Conservation (phyloP, 2,888 invertebrate genomes). For the Cenopis cana region DNA sequence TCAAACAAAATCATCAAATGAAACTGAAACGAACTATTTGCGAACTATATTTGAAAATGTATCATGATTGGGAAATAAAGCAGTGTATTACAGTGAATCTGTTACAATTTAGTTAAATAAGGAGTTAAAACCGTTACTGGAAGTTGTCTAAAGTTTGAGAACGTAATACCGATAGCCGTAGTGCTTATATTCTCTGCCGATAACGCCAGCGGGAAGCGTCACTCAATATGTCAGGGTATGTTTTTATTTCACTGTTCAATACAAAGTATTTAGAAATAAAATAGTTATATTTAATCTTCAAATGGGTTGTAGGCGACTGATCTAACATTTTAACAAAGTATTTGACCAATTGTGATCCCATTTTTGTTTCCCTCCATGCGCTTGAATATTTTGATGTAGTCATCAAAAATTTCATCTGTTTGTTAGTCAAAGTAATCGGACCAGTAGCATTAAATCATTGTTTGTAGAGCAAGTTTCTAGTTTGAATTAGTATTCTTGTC, state of each 20-base stretch:
- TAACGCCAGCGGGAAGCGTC: conserved; percentile 37
- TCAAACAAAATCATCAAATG: not conserved
- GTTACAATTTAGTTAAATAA: conserved; percentile 2
- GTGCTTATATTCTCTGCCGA: too few relatives aligned
- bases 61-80: not conserved
- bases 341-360: not conserved
- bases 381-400: conserved; percentile 21
- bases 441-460: not conserved
- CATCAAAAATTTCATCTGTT: conserved; percentile 9
- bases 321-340: not conserved
- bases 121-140: not conserved
- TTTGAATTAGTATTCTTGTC: not conserved
- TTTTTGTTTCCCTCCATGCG: not conserved
- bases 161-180: conserved; percentile 5
- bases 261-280: not conserved
- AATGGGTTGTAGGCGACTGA: not conserved
- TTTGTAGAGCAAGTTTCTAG: not conserved
- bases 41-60: not conserved
- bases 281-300: not conserved
- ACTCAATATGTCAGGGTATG: conserved; percentile 71
- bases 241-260: conserved; percentile 43
- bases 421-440: not conserved
- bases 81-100: not conserved
- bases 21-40: not conserved
- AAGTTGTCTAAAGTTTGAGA: not conserved